Evolutionary conservation across 2,888 invertebrate genomes (phyloP), one percentile per base, ranked within the genome.

Genomic region (Mechanitis messenoides): DNA sequence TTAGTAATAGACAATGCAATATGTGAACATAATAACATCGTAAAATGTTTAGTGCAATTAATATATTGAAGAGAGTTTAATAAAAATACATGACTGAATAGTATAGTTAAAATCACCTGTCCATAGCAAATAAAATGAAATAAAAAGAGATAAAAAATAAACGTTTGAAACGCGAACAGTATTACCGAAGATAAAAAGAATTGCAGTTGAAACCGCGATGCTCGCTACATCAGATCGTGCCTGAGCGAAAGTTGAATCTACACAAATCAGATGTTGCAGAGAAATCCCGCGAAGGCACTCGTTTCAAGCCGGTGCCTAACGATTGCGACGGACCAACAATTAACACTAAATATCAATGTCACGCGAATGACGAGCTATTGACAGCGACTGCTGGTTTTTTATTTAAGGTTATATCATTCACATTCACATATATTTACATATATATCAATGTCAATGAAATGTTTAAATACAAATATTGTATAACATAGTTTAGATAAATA

Each of bases 311-410:
- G 72, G 64, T 61, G 46, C 76, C 73, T 81, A 79, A 83, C 81
- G 78, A 78, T 77, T 78, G 78, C 76, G 75, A 71, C 71, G 72
- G 71, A 68, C 70, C 73, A 74, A 81, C 81, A 80, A 87, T 86
- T 87, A 87, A 85, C 85, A 76, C 76, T 75, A 70, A 77, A 74
- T 75, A 80, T 70, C 78, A 81, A 86, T 86, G 86, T 85, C 89
- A 89, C 87, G 87, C 80, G 79, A 78, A 72, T 74, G 71, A 68
- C 72, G 68, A 71, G 56, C 47, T 55, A 31, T 50, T 55, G 55
- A 54, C 45, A 55, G 59, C 58, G 53, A 35, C 35, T 35, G 35
- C 6, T 35, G 4, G 35, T 35, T 35, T 3, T 1, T 35, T 35
- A 2, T 3, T 35, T 35, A 6, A 35, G 35, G 35, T 35, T 35